These are phyloP conservation scores for Micronisus gabar DNA, from an alignment of 2,113 vertebrate species.

Conservation along the genomic window DNA sequence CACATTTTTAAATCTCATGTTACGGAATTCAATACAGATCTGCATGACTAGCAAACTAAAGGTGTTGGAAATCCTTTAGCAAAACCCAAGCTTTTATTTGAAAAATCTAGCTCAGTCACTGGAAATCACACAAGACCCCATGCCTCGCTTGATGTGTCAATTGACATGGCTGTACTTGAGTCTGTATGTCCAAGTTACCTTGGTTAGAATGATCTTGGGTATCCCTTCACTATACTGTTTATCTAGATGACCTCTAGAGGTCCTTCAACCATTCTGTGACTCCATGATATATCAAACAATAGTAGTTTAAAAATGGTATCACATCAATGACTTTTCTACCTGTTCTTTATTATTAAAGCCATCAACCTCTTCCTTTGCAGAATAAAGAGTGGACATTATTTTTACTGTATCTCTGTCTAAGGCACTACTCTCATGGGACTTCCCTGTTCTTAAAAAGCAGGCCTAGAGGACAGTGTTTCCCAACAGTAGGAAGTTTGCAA, in stretches of 20 bases:
- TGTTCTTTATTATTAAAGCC: background rate
- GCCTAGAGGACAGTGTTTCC: background rate
- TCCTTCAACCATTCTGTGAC: background rate
- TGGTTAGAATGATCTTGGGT: background rate
- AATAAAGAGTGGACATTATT: background rate
- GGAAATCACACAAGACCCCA: background rate
- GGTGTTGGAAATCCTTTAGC: background rate
- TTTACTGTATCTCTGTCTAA: background rate
- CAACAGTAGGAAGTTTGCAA: background rate
- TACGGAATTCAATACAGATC: background rate
- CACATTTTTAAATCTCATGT: background rate
- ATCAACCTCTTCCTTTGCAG: background rate
- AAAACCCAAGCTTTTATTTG: background rate
- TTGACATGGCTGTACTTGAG: background rate
- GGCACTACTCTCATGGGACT: background rate
- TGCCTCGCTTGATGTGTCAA: background rate
- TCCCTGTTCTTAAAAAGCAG: background rate
- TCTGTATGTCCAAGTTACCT: background rate
- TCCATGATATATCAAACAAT: background rate
- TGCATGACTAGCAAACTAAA: background rate
- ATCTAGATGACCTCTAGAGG: background rate
- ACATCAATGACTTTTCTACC: background rate
- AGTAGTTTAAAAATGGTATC: background rate
- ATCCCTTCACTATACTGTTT: background rate
- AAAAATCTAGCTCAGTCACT: background rate